Evolutionary conservation across 2,888 invertebrate genomes (phyloP), one percentile per base, ranked within the genome.

Genomic region (Lasioglossum leucozonium): DNA sequence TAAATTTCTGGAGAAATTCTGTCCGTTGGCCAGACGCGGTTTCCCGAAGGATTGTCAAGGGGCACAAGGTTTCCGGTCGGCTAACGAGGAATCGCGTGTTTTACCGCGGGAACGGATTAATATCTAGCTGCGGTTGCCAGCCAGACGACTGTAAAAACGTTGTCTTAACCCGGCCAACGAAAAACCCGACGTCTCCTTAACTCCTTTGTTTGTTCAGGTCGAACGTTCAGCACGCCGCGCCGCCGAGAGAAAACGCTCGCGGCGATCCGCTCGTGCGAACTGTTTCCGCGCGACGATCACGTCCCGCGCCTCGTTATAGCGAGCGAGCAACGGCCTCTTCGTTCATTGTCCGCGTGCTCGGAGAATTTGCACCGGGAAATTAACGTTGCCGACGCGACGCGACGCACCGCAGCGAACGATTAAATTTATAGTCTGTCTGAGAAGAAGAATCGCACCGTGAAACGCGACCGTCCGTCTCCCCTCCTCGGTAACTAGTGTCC

Each of bases 251-350:
- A 34, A 37, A 34, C 37, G 34, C 55, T 67, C 67, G 18, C 16
- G 72, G 65, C 72, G 55, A 81, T 65, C 75, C n/a, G 22, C 22
- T 73, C 55, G 37, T 51, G 51, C 30, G n/a, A 26, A 5, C 73
- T 40, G 37, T 55, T n/a, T 30, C 65, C 22, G 34, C 26, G 74
- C 18, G 55, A 55, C 75, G 34, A 81, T 82, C 74, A 72, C 77
- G 74, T 74, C 47, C 16, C 22, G 22, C 62, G 26, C 18, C 82
- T 86, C 82, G 80, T 88, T 88, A 83, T 85, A 77, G 44, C 65
- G n/a, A 51, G 51, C 22, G 51, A 22, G 51, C 51, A 4, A 51
- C 51, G 51, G 51, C 51, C 10, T 51, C 51, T n/a, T n/a, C 22
- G 22, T 51, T 51, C 51, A 51, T 51, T 51, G 51, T 51, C 51